phyloP scores from a whole-genome alignment of 2,113 vertebrate species.

The cattle (Bos taurus) region DNA sequence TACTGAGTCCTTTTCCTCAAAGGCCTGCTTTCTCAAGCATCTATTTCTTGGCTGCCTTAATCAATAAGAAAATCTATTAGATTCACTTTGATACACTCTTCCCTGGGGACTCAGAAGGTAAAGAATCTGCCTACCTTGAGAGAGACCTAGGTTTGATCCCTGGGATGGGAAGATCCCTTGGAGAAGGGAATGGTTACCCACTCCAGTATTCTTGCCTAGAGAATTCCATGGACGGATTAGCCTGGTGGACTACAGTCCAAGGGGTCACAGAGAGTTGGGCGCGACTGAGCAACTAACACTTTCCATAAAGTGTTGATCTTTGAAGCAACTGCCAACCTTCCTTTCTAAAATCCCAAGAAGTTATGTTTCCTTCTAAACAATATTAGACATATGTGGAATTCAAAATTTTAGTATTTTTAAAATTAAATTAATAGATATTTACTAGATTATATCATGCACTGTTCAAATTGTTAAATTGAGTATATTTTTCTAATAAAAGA shows the following conservation, averaged over 20 bases:
- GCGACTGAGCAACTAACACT: background rate
- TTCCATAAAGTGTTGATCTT: conserved; percentile 21
- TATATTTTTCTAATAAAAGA: background rate
- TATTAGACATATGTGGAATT: background rate
- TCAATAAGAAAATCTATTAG: conserved; percentile 55
- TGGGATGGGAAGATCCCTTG: background rate
- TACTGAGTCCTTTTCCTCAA: conserved; percentile 43
- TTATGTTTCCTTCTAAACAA: background rate
- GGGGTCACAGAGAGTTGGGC: background rate
- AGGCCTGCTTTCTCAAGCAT: conserved; percentile 62
- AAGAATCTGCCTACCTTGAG: background rate
- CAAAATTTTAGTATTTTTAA: background rate
- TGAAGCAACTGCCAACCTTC: conserved; percentile 4
- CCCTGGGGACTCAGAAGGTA: background rate
- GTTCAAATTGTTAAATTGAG: background rate
- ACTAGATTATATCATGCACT: background rate
- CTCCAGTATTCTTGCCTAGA: background rate
- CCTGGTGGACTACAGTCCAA: background rate
- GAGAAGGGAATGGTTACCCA: background rate
- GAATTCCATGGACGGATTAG: background rate
- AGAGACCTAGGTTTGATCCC: background rate
- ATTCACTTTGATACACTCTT: conserved; percentile 61
- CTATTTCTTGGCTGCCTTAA: conserved; percentile 60
- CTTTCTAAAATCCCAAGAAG: conserved; percentile 31
- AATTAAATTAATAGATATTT: background rate